Evolutionary conservation across 2,113 vertebrate genomes (phyloP).

Genomic region (Megaceryle torquata): DNA sequence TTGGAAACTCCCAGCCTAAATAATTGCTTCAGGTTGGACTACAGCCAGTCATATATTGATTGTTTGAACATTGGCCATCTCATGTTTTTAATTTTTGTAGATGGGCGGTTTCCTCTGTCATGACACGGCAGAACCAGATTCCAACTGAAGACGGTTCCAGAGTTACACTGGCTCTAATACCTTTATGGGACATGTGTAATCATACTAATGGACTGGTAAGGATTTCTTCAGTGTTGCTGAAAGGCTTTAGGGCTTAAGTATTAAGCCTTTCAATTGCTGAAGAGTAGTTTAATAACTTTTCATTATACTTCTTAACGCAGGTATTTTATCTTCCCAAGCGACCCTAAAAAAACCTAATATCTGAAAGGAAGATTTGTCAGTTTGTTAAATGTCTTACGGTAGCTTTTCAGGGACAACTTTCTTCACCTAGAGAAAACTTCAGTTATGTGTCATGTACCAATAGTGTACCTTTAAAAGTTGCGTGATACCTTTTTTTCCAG

Average conservation of each 20-base stretch:
- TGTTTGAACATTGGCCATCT: neutral
- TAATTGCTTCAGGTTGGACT: neutral
- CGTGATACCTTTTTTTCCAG: neutral
- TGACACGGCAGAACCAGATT: slow-evolving; percentile 98
- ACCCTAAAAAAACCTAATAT: neutral
- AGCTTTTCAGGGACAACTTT: neutral
- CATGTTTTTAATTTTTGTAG: slow-evolving; percentile 57
- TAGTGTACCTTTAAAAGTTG: neutral
- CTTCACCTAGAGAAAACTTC: neutral
- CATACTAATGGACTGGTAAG: slow-evolving; percentile 96
- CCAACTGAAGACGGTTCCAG: slow-evolving; percentile 94
- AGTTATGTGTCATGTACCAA: neutral
- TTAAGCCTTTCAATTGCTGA: neutral
- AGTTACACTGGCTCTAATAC: slow-evolving; percentile 94
- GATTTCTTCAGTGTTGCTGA: neutral
- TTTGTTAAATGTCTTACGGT: neutral
- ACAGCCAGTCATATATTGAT: neutral
- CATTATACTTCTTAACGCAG: neutral
- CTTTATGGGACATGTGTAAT: slow-evolving; percentile 99
- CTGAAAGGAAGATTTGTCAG: neutral
- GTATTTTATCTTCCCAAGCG: neutral
- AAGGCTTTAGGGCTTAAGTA: neutral
- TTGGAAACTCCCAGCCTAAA: neutral
- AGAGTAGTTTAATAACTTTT: neutral
- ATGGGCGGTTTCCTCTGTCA: slow-evolving; percentile 97